phyloP scores from a whole-genome alignment of 2,113 vertebrate species.

The Grammomys dolichurus region DNA sequence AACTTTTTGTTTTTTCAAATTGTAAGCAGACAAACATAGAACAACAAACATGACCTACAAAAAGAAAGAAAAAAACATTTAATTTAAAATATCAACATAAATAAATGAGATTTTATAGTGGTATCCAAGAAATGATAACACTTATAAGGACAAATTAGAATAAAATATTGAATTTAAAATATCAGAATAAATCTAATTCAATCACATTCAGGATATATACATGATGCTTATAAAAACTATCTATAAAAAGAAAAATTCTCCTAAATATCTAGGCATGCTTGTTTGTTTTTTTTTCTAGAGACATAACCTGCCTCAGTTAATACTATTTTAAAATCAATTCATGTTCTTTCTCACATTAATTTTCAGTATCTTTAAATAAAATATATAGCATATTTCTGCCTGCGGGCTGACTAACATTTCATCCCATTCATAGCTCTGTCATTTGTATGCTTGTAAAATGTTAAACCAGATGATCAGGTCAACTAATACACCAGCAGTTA shows the following conservation, averaged over 20 bases:
- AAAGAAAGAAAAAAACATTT: background rate
- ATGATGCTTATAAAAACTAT: background rate
- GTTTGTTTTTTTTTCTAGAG: background rate
- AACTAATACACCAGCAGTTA: background rate
- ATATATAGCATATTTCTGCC: background rate
- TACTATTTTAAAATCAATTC: constrained; percentile 1
- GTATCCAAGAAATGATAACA: background rate
- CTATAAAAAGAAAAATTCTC: background rate
- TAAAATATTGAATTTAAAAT: background rate
- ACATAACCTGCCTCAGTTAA: background rate
- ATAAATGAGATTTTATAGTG: constrained; percentile 13
- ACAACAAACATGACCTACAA: background rate
- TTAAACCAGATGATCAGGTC: background rate
- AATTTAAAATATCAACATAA: constrained; percentile 31
- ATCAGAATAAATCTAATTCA: background rate
- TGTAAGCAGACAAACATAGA: background rate
- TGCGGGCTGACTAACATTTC: background rate
- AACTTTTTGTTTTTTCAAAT: background rate
- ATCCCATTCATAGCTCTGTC: background rate
- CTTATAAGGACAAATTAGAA: background rate
- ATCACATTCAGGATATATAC: background rate
- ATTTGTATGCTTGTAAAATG: background rate
- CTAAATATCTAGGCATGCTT: background rate
- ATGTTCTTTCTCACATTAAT: constrained; percentile 23
- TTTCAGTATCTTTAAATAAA: constrained; percentile 33